Evolutionary conservation across 1,140 invertebrate species (phyloP).

Genomic region (Zaprionus capensis): DNA sequence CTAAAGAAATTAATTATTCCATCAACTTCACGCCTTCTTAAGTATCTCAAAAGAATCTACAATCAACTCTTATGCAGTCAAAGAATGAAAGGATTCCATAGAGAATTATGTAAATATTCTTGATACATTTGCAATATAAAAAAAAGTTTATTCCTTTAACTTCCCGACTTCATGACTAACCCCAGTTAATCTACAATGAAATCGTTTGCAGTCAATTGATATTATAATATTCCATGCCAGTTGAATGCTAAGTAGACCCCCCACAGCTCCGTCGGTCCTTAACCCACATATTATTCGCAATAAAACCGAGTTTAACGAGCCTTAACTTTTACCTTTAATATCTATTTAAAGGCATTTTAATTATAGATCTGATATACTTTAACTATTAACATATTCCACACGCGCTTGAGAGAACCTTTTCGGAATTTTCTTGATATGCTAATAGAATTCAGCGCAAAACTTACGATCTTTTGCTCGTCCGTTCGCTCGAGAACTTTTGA

Average conservation of each 20-base stretch:
- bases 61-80: no score
- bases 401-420: conserved; percentile 11
- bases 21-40: no score
- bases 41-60: no score
- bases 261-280: conserved; percentile 1
- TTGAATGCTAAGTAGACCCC: not conserved
- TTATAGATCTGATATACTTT: conserved; percentile 7
- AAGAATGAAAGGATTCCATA: no score
- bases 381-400: conserved; percentile 26
- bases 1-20: no score
- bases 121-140: no score
- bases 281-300: conserved; percentile 27
- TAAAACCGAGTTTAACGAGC: conserved; percentile 1
- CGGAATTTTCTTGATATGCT: conserved; percentile 21
- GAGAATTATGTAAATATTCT: no score
- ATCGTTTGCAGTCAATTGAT: no score
- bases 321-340: conserved; percentile 27
- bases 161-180: no score
- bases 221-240: not conserved
- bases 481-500: conserved; percentile 29
- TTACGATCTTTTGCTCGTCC: no score
- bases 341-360: conserved; percentile 8
- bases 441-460: conserved; percentile 23
- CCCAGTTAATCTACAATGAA: no score
- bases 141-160: no score